Evolutionary conservation across 1,140 invertebrate genomes (phyloP), one percentile per base, ranked within the genome.

Genomic region (Bicyclus anynana): DNA sequence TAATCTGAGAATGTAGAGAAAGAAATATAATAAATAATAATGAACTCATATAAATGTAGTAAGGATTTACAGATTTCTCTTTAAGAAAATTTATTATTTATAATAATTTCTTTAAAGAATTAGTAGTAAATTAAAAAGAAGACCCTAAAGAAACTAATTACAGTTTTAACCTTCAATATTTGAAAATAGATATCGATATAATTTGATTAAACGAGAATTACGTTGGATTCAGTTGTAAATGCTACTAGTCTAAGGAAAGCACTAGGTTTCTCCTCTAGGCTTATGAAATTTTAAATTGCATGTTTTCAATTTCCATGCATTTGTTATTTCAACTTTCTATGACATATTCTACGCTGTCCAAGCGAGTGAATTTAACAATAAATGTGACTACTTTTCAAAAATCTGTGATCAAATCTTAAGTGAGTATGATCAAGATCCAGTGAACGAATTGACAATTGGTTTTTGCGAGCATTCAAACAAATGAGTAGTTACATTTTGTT

Each of bases 401-500:
- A 70, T 68, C 56, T 74, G 80, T 84, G 81, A 80, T 75, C 77
- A 74, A 75, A 77, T 75, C 72, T 74, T 62, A n/a, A 76, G 80
- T 87, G 84, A 82, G 64, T 71, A 86, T 87, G 80, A 83, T 72
- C 74, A 77, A 80, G 67, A 82, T 69, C 69, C 62, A 80, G 80
- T 87, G 80, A 78, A 69, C 67, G 72, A 70, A 77, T 70, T 77
- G 70, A 85, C 67, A 77, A 81, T 76, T 86, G 80, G 84, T 72
- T 79, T 55, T 70, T 81, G 75, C 71, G 84, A 84, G 73, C 74
- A 83, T 73, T 76, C 71, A 81, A 77, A 72, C 68, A 82, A 66
- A 76, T 77, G 63, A 84, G 76, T 89, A 90, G 80, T 90, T 90
- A 90, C 89, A 87, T 88, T 89, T 84, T 80, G 84, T 84, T 89